A percentile compares a stretch with the other conserved stretches of the same genome.
These are phyloP conservation scores for Chrosomus eos DNA, from an alignment of 2,797 vertebrate species.

Conservation along the genomic window DNA sequence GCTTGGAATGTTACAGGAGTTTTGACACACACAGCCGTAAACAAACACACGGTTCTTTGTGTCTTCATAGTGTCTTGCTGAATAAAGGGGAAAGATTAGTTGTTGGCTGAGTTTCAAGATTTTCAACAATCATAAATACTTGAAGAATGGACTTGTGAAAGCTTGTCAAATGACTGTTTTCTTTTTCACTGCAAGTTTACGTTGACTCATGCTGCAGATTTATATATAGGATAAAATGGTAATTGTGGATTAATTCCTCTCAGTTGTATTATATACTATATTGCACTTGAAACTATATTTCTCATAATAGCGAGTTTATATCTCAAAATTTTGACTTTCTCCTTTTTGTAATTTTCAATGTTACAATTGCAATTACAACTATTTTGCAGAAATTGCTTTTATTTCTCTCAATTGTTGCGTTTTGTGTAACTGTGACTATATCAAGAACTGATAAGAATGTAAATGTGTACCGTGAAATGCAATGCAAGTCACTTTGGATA, in stretches of 20 bases:
- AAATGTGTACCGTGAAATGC: too few species aligned
- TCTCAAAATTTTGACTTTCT: background rate
- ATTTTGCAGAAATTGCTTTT: background rate
- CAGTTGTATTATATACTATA: background rate
- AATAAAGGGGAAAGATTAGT: slow-evolving; percentile 12
- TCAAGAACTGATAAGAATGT: too few species aligned
- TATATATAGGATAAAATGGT: background rate
- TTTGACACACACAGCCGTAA: slow-evolving; percentile 52
- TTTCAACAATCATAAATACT: slow-evolving; percentile 12
- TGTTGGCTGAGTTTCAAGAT: slow-evolving; percentile 6
- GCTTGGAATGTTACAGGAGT: slow-evolving; percentile 51
- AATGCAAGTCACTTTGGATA: too few species aligned
- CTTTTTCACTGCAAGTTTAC: slow-evolving; percentile 11
- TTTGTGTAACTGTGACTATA: background rate
- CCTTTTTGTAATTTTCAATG: background rate
- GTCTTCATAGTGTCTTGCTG: slow-evolving; percentile 20
- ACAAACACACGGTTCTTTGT: slow-evolving; percentile 46
- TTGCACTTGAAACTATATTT: background rate
- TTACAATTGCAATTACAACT: background rate
- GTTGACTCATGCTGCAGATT: background rate
- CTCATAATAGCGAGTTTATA: background rate
- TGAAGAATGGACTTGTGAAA: slow-evolving; percentile 19
- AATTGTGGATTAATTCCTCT: background rate
- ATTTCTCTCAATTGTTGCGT: background rate
- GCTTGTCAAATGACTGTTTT: slow-evolving; percentile 23